phyloP scores from a whole-genome alignment of 2,797 vertebrate genomes.

The Hoplostethus atlanticus region DNA sequence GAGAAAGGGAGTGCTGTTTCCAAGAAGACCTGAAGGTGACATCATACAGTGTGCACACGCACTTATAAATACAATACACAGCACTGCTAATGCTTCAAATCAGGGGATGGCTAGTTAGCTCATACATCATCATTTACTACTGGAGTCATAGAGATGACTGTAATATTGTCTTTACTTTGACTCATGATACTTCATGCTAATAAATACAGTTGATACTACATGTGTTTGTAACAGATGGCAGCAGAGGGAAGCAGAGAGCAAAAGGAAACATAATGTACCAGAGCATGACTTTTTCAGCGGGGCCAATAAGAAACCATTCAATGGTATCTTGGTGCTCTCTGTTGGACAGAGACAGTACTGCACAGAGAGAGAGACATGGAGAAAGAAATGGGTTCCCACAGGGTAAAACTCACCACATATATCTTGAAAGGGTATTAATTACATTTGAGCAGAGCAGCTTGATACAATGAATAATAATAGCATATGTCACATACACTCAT shows the following conservation, averaged over 20 bases:
- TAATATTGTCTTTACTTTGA: no score
- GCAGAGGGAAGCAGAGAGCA: constrained; percentile 57
- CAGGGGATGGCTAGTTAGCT: no score
- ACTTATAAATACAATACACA: no score
- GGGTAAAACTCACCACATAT: constrained; percentile 6
- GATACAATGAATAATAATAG: not conserved
- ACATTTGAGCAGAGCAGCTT: not conserved
- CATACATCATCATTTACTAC: no score
- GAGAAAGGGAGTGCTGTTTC: no score
- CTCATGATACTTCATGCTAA: not conserved
- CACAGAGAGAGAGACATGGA: not conserved
- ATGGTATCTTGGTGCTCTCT: constrained; percentile 66
- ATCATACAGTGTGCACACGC: no score
- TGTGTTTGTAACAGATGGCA: constrained; percentile 20
- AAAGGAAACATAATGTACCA: not conserved
- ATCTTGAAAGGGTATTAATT: not conserved
- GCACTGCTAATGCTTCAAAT: no score
- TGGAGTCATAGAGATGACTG: no score
- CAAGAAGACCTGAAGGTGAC: no score
- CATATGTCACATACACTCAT: not conserved
- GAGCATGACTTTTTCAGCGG: not conserved
- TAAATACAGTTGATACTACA: no score
- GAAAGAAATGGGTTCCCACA: not conserved
- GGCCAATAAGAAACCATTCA: not conserved
- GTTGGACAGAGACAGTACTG: constrained; percentile 53